Evolutionary conservation across 2,888 invertebrate genomes (phyloP), one percentile per base, ranked within the genome.

Genomic region (Pseudococcus longispinus): DNA sequence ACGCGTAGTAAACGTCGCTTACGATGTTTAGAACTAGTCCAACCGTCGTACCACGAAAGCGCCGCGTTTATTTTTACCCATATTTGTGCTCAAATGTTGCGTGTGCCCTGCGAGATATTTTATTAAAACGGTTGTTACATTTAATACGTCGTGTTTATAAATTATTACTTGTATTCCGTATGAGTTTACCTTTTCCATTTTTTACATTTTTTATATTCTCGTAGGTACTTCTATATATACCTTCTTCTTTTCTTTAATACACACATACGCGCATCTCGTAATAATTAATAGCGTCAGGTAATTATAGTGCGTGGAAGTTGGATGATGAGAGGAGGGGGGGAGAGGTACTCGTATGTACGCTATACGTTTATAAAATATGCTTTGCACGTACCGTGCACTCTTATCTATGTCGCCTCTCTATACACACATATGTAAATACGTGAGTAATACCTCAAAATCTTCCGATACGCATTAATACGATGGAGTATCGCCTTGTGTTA

Each of bases 71-170:
- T 51, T 85, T 85, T 85, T 84, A 85, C 70, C 44, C 85, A 70
- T 85, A 85, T 85, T 85, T 85, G 74, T 18, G 74, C 42, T 85
- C 74, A 65, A 85, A 84, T 65, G 60, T 85, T 85, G 85, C 85
- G 85, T 85, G 85, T 74, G 85, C 85, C 74, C 70, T 29, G 85
- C 65, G 26, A 70, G 85, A 85, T 70, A 85, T 85, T 85, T 85
- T 85, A 85, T 85, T 85, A 70, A 85, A 70, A 85, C 37, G 85
- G 70, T 85, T 85, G 85, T 85, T 85, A 85, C 85, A 85, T 85
- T 85, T 85, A 74, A 85, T 85, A 85, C 85, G 85, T 85, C 85
- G 85, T 85, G 85, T 85, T 85, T 85, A 85, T 65, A 85, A 85
- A 85, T 85, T 85, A 85, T 85, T 65, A 70, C 55, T 84, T n/a